phyloP scores from a whole-genome alignment of 2,113 vertebrate species.

The Todiramphus saurophagus region DNA sequence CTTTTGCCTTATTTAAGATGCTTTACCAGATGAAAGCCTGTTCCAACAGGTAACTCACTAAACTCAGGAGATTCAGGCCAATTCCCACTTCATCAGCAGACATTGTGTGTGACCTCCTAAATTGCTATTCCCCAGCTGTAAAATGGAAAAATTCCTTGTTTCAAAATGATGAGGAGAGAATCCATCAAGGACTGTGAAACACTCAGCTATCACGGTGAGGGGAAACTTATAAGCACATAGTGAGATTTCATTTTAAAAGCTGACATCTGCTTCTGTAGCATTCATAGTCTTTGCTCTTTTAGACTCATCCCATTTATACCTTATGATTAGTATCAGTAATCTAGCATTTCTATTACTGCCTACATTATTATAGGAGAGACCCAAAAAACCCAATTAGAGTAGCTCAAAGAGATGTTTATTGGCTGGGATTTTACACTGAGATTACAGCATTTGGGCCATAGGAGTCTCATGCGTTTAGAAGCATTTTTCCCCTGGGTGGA shows the following conservation, averaged over 20 bases:
- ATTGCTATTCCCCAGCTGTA: background rate
- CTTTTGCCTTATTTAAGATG: background rate
- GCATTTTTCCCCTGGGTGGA: background rate
- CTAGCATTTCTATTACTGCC: background rate
- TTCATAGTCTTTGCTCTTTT: background rate
- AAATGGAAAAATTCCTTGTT: background rate
- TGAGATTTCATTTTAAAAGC: constrained; percentile 15
- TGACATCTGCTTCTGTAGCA: background rate
- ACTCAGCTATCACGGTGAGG: background rate
- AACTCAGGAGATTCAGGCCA: background rate
- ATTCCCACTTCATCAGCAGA: background rate
- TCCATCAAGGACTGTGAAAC: background rate
- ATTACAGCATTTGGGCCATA: background rate
- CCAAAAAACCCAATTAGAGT: constrained; percentile 3
- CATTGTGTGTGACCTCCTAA: background rate
- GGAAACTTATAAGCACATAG: background rate
- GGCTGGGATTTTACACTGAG: background rate
- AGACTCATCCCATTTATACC: constrained; percentile 8
- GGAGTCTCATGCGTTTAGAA: constrained; percentile 10
- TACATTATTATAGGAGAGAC: background rate
- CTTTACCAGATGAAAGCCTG: background rate
- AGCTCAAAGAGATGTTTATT: constrained; percentile 5
- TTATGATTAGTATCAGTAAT: constrained; percentile 42
- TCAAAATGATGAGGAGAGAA: background rate
- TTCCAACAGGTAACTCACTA: background rate